phyloP scores from a whole-genome alignment of 2,113 vertebrate genomes.

The Corythoichthys intestinalis region DNA sequence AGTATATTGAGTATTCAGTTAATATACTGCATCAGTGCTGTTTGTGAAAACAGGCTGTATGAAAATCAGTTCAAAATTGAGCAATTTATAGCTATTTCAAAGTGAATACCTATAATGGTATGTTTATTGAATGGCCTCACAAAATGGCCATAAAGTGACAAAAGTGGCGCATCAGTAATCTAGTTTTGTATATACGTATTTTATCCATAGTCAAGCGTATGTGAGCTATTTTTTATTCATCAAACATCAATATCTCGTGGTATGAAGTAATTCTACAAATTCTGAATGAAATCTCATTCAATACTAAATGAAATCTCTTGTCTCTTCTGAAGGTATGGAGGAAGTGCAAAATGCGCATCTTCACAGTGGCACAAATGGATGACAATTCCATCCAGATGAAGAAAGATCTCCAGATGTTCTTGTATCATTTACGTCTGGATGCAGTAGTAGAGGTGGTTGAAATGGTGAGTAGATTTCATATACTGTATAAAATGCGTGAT shows the following conservation, averaged over 20 bases:
- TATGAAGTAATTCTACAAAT: neutral
- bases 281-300: neutral
- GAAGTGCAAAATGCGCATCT: conserved; percentile 93
- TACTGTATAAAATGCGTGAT: neutral
- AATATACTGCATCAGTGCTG: no score
- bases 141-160: no score
- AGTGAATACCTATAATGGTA: no score
- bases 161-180: no score
- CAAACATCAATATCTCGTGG: neutral
- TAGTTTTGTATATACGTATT: no score
- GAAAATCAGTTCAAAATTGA: no score
- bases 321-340: conserved; percentile 82
- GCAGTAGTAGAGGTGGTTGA: conserved; percentile 95
- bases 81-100: no score
- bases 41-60: no score
- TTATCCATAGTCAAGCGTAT: no score
- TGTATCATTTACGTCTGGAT: conserved; percentile 88
- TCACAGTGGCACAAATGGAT: conserved; percentile 91
- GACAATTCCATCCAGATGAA: conserved; percentile 99
- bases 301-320: neutral
- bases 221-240: no score
- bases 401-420: conserved; percentile 90
- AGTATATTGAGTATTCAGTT: no score
- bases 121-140: no score
- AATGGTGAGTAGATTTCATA: conserved; percentile 76